Evolutionary conservation across 37 sponge, comb jelly and placozoan species (phyloP).

Genomic region (Lycopodina hypogea): DNA sequence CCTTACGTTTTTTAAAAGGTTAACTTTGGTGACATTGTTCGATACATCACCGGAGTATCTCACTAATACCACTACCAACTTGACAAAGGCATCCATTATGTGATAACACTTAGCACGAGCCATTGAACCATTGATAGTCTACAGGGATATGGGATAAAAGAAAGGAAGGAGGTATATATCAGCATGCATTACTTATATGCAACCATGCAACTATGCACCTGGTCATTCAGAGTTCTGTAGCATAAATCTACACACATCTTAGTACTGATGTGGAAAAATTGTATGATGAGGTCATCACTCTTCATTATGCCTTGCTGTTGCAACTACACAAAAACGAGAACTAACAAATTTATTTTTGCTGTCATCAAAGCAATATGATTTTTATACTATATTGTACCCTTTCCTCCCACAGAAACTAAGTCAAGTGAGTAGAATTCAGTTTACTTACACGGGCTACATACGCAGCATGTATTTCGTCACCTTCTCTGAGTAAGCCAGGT

Average conservation of each 20-base stretch:
- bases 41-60: slow-evolving; percentile 83
- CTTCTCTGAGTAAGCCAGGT: slow-evolving; percentile 80
- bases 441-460: slow-evolving; percentile 77
- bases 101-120: slow-evolving; percentile 96
- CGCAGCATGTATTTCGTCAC: slow-evolving; percentile 84
- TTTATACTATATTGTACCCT: background rate
- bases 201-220: slow-evolving; percentile 11
- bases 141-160: background rate
- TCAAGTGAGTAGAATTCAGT: too few species aligned
- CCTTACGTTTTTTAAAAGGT: slow-evolving; percentile 88
- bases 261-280: slow-evolving; percentile 91
- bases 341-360: background rate
- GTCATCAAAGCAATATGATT: too few species aligned
- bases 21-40: slow-evolving; percentile 85
- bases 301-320: slow-evolving; percentile 96
- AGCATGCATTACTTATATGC: background rate
- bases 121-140: slow-evolving; percentile 70
- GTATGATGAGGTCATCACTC: slow-evolving; percentile 87
- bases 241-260: slow-evolving; percentile 98
- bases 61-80: slow-evolving; percentile 92
- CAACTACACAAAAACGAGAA: slow-evolving; percentile 33
- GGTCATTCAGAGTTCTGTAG: slow-evolving; percentile 86
- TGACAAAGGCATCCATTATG: slow-evolving; percentile 98
- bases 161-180: background rate
- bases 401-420: too few species aligned